Percentiles rank a stretch among this genome's conserved stretches.
These are phyloP conservation scores for Phoebastria nigripes DNA, from an alignment of 2,797 vertebrate genomes.

Conservation along the genomic window DNA sequence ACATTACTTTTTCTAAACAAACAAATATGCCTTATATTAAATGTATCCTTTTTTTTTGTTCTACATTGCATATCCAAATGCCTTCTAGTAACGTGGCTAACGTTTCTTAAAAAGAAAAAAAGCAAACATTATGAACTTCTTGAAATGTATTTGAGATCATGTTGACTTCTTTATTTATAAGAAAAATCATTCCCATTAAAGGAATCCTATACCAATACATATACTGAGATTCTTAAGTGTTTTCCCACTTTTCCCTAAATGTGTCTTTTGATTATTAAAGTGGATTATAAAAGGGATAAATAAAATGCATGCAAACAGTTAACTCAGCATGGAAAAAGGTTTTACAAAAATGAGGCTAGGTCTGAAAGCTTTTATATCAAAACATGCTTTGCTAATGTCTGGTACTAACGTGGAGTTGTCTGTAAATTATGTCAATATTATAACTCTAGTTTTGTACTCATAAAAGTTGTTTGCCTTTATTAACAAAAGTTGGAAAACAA, in stretches of 20 bases:
- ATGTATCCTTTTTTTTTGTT: background rate
- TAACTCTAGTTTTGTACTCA: slow-evolving; percentile 71
- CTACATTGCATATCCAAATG: slow-evolving; percentile 15
- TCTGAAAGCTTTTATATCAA: slow-evolving; percentile 53
- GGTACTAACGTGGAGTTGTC: slow-evolving; percentile 56
- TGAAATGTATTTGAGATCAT: background rate
- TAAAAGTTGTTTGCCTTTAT: slow-evolving; percentile 60
- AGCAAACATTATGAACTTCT: background rate
- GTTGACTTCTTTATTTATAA: background rate
- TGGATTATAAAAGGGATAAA: background rate
- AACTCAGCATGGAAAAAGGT: slow-evolving; percentile 18
- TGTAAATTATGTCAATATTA: slow-evolving; percentile 74
- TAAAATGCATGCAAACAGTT: slow-evolving; percentile 40
- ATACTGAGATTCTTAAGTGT: background rate
- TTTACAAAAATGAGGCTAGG: slow-evolving; percentile 37
- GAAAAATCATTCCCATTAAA: background rate
- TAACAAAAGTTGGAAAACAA: slow-evolving; percentile 46
- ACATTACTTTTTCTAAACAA: background rate
- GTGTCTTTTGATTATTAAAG: background rate
- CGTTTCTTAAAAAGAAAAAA: background rate
- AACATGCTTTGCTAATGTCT: slow-evolving; percentile 59
- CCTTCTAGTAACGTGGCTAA: background rate
- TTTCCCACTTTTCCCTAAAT: background rate
- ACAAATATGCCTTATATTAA: slow-evolving; percentile 1
- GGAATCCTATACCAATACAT: background rate